Evolutionary conservation across 1,140 invertebrate genomes (phyloP).

Genomic region (Danaus plexippus): DNA sequence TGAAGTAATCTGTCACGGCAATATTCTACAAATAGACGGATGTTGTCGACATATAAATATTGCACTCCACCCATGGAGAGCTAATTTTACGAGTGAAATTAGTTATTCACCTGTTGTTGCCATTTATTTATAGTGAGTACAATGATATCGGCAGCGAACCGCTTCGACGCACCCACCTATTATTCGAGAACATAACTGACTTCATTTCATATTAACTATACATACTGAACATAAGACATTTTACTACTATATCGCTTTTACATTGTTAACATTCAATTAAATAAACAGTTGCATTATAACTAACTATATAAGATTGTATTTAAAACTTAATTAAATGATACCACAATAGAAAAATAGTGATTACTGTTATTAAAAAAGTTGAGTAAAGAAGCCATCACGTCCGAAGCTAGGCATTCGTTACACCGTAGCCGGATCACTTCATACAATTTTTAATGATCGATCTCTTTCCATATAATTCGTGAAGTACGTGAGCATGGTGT

Average conservation of each 20-base stretch:
- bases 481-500: conserved; percentile 59
- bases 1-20: conserved; percentile 40
- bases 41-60: conserved; percentile 58
- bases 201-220: conserved; percentile 34
- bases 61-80: conserved; percentile 62
- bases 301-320: too few relatives aligned
- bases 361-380: too few relatives aligned
- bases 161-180: conserved; percentile 55
- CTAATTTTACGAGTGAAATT: conserved; percentile 70
- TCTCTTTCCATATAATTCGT: conserved; percentile 60
- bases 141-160: conserved; percentile 52
- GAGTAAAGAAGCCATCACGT: conserved; percentile 45
- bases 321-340: too few relatives aligned
- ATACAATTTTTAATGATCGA: conserved; percentile 49
- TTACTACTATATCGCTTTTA: too few relatives aligned
- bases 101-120: conserved; percentile 71
- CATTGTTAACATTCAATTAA: conserved; percentile 2
- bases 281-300: too few relatives aligned
- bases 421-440: conserved; percentile 47
- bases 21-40: conserved; percentile 58
- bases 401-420: conserved; percentile 45
- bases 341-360: conserved; percentile 8
- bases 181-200: conserved; percentile 54
- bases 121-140: conserved; percentile 66
- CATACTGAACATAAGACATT: too few relatives aligned